Percentiles rank a stretch among this genome's conserved stretches.
Evolutionary conservation across 2,888 invertebrate genomes (phyloP).

Genomic region (Polietes domitor): DNA sequence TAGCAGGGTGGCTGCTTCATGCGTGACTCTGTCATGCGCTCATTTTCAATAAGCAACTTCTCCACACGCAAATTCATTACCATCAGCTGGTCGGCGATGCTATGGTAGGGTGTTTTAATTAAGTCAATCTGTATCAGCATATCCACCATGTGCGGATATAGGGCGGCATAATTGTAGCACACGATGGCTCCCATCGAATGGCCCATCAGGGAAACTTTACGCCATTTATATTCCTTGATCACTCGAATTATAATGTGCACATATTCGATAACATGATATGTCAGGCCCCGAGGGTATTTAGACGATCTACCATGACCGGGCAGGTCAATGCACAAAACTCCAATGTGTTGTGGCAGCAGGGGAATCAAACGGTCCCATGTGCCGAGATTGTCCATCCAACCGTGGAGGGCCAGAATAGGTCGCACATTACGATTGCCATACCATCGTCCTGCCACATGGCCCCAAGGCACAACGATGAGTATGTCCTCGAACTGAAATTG

Average conservation of each 20-base stretch:
- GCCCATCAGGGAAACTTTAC: slow-evolving; percentile 84
- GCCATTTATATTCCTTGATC: slow-evolving; percentile 85
- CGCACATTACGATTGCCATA: slow-evolving; percentile 85
- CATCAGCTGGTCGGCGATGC: slow-evolving; percentile 71
- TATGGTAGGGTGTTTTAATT: slow-evolving; percentile 71
- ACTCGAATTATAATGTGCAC: slow-evolving; percentile 82
- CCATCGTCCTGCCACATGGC: slow-evolving; percentile 85
- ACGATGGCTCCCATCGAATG: slow-evolving; percentile 86
- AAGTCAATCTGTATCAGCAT: slow-evolving; percentile 74
- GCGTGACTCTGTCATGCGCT: slow-evolving; percentile 70
- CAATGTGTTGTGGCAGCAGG: slow-evolving; percentile 81
- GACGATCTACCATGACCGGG: slow-evolving; percentile 87
- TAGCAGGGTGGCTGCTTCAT: slow-evolving; percentile 83
- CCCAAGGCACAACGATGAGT: slow-evolving; percentile 85
- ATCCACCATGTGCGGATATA: slow-evolving; percentile 80
- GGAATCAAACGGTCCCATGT: slow-evolving; percentile 86
- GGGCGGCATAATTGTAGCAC: slow-evolving; percentile 83
- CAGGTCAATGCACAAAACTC: slow-evolving; percentile 84
- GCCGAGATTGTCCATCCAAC: slow-evolving; percentile 89
- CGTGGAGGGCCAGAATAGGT: slow-evolving; percentile 87
- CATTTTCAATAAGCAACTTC: slow-evolving; percentile 80
- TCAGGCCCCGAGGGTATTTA: slow-evolving; percentile 83
- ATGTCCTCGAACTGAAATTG: slow-evolving; percentile 82
- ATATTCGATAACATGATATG: slow-evolving; percentile 75
- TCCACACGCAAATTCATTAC: slow-evolving; percentile 69